Conservation (phyloP, 2,113 vertebrate genomes). For the Actenoides hombroni region DNA sequence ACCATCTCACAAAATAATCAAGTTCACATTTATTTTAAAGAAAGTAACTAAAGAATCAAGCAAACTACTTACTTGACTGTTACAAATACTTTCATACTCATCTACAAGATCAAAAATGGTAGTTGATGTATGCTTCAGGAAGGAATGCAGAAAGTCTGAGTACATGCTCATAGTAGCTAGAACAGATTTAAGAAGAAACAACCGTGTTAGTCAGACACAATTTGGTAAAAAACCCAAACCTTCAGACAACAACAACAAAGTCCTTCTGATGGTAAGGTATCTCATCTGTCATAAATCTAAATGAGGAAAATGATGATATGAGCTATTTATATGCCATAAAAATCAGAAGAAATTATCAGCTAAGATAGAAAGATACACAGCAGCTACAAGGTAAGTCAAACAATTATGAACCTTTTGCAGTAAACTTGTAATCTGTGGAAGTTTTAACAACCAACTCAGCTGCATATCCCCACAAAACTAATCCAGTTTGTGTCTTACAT, state of each 20-base stretch:
- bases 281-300: neutral
- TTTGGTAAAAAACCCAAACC: neutral
- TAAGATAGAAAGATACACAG: neutral
- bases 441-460: neutral
- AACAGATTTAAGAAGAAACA: slow-evolving; percentile 29
- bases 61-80: slow-evolving; percentile 79
- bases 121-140: slow-evolving; percentile 87
- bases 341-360: neutral
- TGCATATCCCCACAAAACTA: neutral
- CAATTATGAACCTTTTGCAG: neutral
- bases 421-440: neutral
- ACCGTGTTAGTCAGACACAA: neutral
- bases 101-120: slow-evolving; percentile 92
- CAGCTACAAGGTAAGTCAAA: neutral
- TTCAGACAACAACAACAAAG: neutral
- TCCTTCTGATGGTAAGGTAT: neutral
- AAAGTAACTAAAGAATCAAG: neutral
- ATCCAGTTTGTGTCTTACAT: neutral
- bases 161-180: slow-evolving; percentile 92
- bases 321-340: neutral
- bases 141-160: slow-evolving; percentile 88
- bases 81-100: slow-evolving; percentile 88
- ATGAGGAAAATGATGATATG: neutral
- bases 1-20: neutral
- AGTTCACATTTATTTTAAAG: neutral